Evolutionary conservation across 2,113 vertebrate genomes (phyloP), one percentile per base, ranked within the genome.

Genomic region (Hiodon tergisus): DNA sequence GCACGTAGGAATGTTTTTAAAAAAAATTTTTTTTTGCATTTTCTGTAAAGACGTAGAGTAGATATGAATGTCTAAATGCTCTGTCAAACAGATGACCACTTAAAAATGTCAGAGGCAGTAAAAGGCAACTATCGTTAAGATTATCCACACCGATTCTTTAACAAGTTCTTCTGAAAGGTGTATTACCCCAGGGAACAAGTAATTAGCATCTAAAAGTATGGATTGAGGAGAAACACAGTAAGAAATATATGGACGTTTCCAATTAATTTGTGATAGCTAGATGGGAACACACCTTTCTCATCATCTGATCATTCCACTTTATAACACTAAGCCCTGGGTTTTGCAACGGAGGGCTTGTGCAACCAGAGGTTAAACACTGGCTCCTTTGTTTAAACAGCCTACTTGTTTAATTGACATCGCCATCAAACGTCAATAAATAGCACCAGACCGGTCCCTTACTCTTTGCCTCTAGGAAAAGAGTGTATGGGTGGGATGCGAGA

Each of bases 361-460:
- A n/a, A 50, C 69, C 2, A 3, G 9, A 16, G 65, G 65, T 11
- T 75, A 47, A 75, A 75, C 53, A 57, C 48, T 17, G 5, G 53
- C 46, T 48, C 31, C 53, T 67, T 60, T 52, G 55, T 75, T 75
- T 57, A 75, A 55, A 10, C 46, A 67, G 65, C 51, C 50, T 17
- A n/a, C 57, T 52, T 16, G 46, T 48, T 61, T 71, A 71, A 62
- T 50, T 75, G 73, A 75, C 54, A 76, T 63, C 75, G 59, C 59
- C 57, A 53, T 50, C 71, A 76, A 61, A 63, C 59, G 60, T 70
- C 68, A 14, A 71, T 71, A 76, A 52, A 73, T 61, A 52, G 8
- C 2, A 31, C 14, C 51, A 69, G 50, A 17, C 8, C 8, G 16
- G 50, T n/a, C 5, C 59, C 60, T 63, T 73, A 63, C 50, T 11